These are phyloP conservation scores for Piaya cayana DNA, from an alignment of 2,113 vertebrate genomes.

Conservation along the genomic window DNA sequence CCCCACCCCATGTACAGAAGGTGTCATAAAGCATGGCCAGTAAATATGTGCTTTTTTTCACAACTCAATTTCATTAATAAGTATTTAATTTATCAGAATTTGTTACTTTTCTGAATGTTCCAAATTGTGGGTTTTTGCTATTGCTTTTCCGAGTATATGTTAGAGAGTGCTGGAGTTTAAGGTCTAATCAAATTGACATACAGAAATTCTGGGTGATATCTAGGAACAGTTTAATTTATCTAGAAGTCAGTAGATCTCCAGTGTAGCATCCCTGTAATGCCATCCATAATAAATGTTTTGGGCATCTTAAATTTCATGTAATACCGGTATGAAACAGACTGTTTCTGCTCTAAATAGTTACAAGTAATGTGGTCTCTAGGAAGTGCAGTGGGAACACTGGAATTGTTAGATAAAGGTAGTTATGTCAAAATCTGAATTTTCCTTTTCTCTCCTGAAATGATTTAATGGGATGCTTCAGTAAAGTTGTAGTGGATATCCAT, in stretches of 20 bases:
- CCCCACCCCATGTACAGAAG: not conserved
- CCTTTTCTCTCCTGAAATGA: not conserved
- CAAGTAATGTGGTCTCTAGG: not conserved
- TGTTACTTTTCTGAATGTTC: not conserved
- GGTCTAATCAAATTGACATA: not conserved
- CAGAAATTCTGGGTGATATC: not conserved
- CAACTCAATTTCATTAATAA: not conserved
- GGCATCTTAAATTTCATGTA: not conserved
- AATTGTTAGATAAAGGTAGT: not conserved
- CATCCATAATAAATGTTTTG: not conserved
- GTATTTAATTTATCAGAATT: not conserved
- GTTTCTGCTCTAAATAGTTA: not conserved
- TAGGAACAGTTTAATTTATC: not conserved
- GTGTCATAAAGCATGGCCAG: not conserved
- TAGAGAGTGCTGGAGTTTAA: not conserved
- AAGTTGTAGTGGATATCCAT: not conserved
- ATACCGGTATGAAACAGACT: not conserved
- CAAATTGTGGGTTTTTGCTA: not conserved
- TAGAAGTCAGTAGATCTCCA: not conserved
- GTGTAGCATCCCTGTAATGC: not conserved
- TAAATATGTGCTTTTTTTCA: not conserved
- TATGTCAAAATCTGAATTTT: not conserved
- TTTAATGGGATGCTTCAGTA: not conserved
- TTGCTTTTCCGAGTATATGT: not conserved
- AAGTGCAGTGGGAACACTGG: not conserved